Conservation (phyloP, 1,140 invertebrate genomes). For the Eueides isabella region DNA sequence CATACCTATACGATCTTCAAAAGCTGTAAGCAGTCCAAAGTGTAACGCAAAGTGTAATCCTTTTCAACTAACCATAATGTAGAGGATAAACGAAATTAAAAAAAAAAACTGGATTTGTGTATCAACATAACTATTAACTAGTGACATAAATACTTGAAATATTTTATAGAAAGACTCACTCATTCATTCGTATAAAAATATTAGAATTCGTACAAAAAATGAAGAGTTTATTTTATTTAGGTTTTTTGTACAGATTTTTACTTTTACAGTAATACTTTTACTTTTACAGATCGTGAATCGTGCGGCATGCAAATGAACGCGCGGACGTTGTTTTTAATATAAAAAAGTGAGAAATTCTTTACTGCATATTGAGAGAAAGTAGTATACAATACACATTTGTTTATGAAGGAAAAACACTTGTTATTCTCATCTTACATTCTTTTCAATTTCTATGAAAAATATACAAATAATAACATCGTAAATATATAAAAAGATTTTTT, state of each 20-base stretch:
- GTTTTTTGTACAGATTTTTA: not conserved
- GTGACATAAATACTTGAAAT: not conserved
- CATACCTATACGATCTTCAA: no score
- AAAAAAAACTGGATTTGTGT: no score
- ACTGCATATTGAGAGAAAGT: not conserved
- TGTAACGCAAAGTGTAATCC: no score
- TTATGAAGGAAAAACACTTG: not conserved
- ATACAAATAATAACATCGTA: no score
- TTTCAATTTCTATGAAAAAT: no score
- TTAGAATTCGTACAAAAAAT: not conserved
- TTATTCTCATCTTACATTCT: not conserved
- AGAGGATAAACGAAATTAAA: no score
- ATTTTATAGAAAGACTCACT: not conserved
- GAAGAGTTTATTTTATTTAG: not conserved
- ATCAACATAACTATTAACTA: not conserved
- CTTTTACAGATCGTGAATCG: constrained; percentile 11
- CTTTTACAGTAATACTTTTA: constrained; percentile 6
- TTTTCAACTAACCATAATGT: no score
- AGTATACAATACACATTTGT: not conserved
- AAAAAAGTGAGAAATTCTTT: constrained; percentile 8
- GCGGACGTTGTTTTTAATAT: constrained; percentile 3
- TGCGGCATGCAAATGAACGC: constrained; percentile 12
- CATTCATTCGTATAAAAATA: not conserved
- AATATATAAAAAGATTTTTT: no score
- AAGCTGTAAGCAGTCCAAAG: no score